A percentile compares a stretch with the other conserved stretches of the same genome.
phyloP scores from a whole-genome alignment of 2,113 vertebrate species.

The Pandion haliaetus region DNA sequence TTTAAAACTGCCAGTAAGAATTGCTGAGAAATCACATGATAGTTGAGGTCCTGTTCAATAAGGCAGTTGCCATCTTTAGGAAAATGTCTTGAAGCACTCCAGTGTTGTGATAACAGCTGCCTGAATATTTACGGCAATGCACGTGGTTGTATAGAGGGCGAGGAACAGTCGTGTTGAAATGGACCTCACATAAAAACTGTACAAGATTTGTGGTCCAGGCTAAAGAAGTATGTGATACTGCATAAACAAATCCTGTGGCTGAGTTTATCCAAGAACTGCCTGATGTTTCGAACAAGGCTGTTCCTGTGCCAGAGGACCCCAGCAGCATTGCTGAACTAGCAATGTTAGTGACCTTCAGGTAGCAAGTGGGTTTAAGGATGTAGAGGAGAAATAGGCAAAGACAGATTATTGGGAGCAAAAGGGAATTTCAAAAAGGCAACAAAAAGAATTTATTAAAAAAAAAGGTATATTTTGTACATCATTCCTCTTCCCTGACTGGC shows the following conservation, averaged over 20 bases:
- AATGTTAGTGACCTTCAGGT: background rate
- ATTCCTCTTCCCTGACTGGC: background rate
- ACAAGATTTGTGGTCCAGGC: background rate
- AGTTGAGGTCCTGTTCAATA: background rate
- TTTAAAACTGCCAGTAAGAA: background rate
- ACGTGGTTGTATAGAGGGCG: background rate
- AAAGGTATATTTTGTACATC: background rate
- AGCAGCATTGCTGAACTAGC: background rate
- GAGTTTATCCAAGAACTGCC: background rate
- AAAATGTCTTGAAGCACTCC: background rate
- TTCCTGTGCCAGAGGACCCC: background rate
- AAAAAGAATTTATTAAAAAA: background rate
- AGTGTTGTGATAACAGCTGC: background rate
- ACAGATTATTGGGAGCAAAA: background rate
- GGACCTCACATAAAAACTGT: background rate
- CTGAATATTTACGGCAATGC: background rate
- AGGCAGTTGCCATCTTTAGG: background rate
- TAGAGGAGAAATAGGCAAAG: background rate
- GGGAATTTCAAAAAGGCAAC: background rate
- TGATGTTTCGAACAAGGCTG: background rate
- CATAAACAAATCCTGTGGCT: background rate
- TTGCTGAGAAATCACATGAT: background rate
- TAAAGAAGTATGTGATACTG: background rate
- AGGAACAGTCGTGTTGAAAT: background rate
- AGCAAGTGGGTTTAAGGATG: background rate